Base-by-base conservation (phyloP, 2,888 invertebrate species). In the Elmis aenea region DNA sequence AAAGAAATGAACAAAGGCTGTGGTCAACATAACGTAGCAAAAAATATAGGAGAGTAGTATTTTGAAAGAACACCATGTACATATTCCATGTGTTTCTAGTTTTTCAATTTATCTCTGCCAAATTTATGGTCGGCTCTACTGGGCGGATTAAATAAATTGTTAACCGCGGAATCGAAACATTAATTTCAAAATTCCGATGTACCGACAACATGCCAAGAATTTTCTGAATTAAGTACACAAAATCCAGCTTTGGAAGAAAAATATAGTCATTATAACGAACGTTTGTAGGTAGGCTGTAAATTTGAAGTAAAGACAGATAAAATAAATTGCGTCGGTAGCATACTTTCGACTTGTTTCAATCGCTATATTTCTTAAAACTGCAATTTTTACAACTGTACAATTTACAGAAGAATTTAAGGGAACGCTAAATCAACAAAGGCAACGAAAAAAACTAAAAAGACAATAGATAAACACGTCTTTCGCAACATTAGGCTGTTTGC, bases 271-370 rank as follows among this genome's bases (percentile, higher is more conserved):
- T 48, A 48, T 42, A 41, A 43, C 37, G 41, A 37, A 43, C 41
- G 41, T 31, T 42, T 42, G 37, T 43, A 43, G 41, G 43, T 45
- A 42, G 45, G 34, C 42, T 37, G 46, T 48, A 48, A 46, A 48
- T 48, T 43, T 39, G 34, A 39, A 32, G 32, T 42, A 41, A 40
- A 40, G 31, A 18, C 26, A 27, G 28, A 27, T 26, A 10, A 35
- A 39, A 27, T 35, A 35, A 43, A 39, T 35, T 38, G 39, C 48
- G 37, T 26, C 35, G 29, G 33, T 45, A 48, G 42, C 45, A 41
- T 45, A 45, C 38, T 48, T 42, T 38, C 18, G 26, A 26, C 23
- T 32, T 27, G 25, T 28, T 38, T 23, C 14, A 18, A 18, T 18
- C 5, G 8, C 18, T 5, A 6, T 18, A 5, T 8, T 6, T 18